phyloP scores from a whole-genome alignment of 2,888 invertebrate genomes.

The Thera britannica region DNA sequence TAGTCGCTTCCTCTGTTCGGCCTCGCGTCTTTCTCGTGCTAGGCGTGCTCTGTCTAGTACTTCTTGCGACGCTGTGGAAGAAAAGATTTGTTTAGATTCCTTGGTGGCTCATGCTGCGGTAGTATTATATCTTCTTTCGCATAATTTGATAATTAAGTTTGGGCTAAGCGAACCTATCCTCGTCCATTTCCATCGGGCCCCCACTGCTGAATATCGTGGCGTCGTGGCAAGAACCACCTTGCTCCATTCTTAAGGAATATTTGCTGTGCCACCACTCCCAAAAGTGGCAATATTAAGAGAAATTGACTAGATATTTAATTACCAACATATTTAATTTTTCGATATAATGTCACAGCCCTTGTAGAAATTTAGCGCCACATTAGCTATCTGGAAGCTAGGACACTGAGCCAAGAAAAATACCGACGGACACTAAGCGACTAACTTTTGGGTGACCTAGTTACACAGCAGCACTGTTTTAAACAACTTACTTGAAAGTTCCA shows the following conservation, averaged over 20 bases:
- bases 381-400: background rate
- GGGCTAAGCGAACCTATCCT: background rate
- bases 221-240: no score
- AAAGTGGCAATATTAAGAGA: no score
- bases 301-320: no score
- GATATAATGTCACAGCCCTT: background rate
- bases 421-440: background rate
- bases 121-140: background rate
- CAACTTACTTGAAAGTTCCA: background rate
- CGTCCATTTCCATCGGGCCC: no score
- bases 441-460: background rate
- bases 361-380: background rate
- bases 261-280: background rate
- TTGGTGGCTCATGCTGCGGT: background rate
- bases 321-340: no score
- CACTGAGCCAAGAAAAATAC: background rate
- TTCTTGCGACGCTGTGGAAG: slow-evolving; percentile 64
- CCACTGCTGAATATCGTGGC: no score
- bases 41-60: slow-evolving; percentile 87
- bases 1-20: slow-evolving; percentile 94
- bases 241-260: background rate
- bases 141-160: background rate
- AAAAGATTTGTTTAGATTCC: slow-evolving; percentile 11
- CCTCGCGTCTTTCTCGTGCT: slow-evolving; percentile 94
- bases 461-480: background rate